Evolutionary conservation across 1,140 invertebrate genomes (phyloP).

Genomic region (Phthorimaea operculella): DNA sequence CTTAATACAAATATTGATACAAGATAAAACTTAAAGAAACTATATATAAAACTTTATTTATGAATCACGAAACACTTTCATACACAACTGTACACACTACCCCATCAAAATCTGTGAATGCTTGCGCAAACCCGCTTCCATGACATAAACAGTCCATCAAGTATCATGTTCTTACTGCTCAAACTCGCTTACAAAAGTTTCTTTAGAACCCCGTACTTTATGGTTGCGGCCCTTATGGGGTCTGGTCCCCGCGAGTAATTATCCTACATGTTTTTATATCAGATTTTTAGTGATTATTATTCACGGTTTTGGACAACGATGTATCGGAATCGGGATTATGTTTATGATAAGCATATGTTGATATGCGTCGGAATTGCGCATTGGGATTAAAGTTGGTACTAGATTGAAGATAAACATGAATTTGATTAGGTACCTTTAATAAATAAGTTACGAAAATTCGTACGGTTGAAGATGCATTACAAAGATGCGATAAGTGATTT

Average conservation of each 20-base stretch:
- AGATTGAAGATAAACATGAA: no score
- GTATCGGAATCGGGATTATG: slow-evolving; percentile 29
- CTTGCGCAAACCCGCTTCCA: slow-evolving; percentile 68
- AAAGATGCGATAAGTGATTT: no score
- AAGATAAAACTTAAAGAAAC: no score
- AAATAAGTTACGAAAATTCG: no score
- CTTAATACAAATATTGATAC: no score
- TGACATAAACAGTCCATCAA: slow-evolving; percentile 63
- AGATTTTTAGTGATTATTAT: slow-evolving; percentile 64
- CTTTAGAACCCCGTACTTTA: slow-evolving; percentile 39
- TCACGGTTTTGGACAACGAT: slow-evolving; percentile 47
- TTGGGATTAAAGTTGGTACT: no score
- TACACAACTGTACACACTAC: slow-evolving; percentile 47
- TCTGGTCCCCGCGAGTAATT: slow-evolving; percentile 57
- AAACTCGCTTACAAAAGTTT: slow-evolving; percentile 8
- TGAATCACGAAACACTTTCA: slow-evolving; percentile 10
- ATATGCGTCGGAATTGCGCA: not conserved
- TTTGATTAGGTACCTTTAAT: no score
- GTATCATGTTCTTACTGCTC: slow-evolving; percentile 47
- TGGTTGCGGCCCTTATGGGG: slow-evolving; percentile 41
- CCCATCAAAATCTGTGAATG: slow-evolving; percentile 67
- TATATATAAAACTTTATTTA: no score
- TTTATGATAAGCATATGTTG: not conserved
- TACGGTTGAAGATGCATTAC: no score
- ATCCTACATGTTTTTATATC: slow-evolving; percentile 64